Evolutionary conservation across 2,888 invertebrate genomes (phyloP).

Genomic region (Lasioglossum leucozonium): DNA sequence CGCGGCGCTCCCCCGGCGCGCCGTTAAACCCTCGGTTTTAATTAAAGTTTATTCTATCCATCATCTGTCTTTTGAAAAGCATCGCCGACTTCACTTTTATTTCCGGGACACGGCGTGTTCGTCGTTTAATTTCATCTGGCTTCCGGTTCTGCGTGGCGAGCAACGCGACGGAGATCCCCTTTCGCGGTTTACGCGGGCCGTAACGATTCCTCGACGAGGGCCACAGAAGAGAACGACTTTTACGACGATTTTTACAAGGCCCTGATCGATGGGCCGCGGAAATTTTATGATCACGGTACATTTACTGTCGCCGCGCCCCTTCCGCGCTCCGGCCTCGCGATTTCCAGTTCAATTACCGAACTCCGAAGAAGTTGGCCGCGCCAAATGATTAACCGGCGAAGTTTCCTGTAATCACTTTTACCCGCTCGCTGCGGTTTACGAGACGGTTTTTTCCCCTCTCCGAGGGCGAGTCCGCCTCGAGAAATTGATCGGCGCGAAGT

Average conservation of each 20-base stretch:
- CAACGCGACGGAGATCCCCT: neutral
- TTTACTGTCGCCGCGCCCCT: conserved; percentile 35
- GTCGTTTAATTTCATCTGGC: conserved; percentile 43
- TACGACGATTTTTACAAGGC: neutral
- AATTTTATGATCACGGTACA: conserved; percentile 16
- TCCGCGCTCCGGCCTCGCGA: conserved; percentile 22
- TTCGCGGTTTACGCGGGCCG: conserved; percentile 2
- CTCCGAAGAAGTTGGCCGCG: conserved; percentile 1
- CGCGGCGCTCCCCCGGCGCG: conserved; percentile 31
- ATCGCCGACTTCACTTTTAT: conserved; percentile 60
- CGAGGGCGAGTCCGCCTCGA: neutral
- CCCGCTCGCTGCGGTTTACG: conserved; percentile 8
- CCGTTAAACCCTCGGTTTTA: conserved; percentile 60
- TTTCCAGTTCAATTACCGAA: conserved; percentile 42
- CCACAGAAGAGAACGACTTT: no score
- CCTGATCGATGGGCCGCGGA: conserved; percentile 14
- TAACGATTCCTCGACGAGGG: neutral
- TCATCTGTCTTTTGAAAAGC: conserved; percentile 56
- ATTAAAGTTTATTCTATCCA: conserved; percentile 69
- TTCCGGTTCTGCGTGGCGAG: neutral
- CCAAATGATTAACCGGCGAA: conserved; percentile 33
- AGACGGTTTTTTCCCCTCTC: neutral
- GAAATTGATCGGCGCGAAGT: neutral
- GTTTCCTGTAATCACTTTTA: conserved; percentile 2
- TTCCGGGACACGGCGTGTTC: conserved; percentile 44